A percentile compares a stretch with the other conserved stretches of the same genome.
These are phyloP conservation scores for Mimachlamys varia DNA, from an alignment of 2,888 invertebrate genomes.

Conservation along the genomic window DNA sequence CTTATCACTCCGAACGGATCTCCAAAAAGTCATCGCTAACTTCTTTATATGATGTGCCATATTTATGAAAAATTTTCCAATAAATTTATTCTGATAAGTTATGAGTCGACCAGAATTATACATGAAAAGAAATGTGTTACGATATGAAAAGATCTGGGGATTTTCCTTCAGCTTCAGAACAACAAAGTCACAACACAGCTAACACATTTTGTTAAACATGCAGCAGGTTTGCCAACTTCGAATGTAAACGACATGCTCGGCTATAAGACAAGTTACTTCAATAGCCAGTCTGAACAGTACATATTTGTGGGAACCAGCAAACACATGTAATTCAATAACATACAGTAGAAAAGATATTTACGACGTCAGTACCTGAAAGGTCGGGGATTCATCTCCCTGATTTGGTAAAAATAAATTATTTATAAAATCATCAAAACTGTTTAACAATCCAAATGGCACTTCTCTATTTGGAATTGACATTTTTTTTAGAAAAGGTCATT, in stretches of 20 bases:
- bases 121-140: no score
- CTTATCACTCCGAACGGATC: no score
- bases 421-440: not conserved
- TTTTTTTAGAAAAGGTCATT: no score
- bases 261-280: not conserved
- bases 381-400: not conserved
- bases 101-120: no score
- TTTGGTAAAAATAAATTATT: not conserved
- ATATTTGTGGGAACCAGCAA: slow-evolving; percentile 28
- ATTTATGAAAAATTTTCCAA: no score
- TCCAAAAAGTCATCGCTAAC: no score
- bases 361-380: not conserved
- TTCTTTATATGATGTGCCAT: no score
- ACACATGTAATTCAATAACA: not conserved
- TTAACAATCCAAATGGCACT: not conserved
- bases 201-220: not conserved
- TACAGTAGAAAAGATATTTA: not conserved
- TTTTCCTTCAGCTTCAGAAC: not conserved
- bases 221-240: not conserved
- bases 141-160: no score
- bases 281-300: not conserved
- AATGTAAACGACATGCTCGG: not conserved
- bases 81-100: no score
- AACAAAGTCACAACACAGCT: not conserved
- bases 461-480: no score